phyloP scores from a whole-genome alignment of 2,113 vertebrate genomes.

The Zosterops japonicus region DNA sequence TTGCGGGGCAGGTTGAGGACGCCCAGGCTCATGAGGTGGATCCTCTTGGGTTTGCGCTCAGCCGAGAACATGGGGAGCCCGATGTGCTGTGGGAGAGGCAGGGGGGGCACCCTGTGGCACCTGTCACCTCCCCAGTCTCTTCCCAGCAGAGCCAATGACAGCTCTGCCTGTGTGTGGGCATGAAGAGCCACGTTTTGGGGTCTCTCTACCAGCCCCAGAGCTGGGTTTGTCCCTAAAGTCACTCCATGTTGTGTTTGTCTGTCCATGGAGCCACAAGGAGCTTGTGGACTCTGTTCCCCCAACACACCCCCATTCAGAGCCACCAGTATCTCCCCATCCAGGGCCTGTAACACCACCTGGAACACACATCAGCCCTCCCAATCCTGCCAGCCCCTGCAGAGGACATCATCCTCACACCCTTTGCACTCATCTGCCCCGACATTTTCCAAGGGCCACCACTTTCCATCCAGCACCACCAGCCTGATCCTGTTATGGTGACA shows the following conservation, averaged over 20 bases:
- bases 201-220: background rate
- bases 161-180: background rate
- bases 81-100: conserved; percentile 79
- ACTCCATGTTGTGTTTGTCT: background rate
- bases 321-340: background rate
- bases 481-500: background rate
- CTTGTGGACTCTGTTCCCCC: background rate
- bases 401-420: background rate
- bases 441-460: background rate
- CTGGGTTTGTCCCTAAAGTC: background rate
- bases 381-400: background rate
- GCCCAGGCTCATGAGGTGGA: conserved; percentile 87
- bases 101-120: background rate
- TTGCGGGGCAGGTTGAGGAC: conserved; percentile 90
- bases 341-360: background rate
- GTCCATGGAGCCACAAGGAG: background rate
- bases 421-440: background rate
- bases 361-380: background rate
- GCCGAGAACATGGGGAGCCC: conserved; percentile 89
- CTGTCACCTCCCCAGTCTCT: rapidly evolving
- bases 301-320: rapidly evolving
- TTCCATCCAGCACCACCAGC: background rate
- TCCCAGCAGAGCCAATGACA: background rate
- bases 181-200: rapidly evolving
- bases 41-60: conserved; percentile 78